phyloP scores from a whole-genome alignment of 1,140 invertebrate genomes.

The Rhyzopertha dominica region DNA sequence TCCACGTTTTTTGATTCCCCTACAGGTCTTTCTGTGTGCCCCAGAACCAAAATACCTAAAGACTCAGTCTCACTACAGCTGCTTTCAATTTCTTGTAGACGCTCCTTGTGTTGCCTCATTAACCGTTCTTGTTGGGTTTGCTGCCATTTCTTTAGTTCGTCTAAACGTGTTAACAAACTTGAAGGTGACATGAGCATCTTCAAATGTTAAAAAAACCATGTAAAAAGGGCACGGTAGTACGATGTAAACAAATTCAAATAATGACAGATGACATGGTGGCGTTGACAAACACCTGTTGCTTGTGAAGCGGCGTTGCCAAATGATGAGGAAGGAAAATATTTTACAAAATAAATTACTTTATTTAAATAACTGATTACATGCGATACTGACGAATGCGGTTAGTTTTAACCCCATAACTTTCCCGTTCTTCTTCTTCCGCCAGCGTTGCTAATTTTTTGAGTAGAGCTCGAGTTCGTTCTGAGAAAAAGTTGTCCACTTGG shows the following conservation, averaged over 20 bases:
- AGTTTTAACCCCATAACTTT: too few relatives aligned
- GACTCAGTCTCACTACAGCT: slow-evolving; percentile 1
- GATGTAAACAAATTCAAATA: too few relatives aligned
- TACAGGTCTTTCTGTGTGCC: not conserved
- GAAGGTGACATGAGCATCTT: slow-evolving; percentile 11
- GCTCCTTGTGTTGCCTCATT: slow-evolving; percentile 10
- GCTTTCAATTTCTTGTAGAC: too few relatives aligned
- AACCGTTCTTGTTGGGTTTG: slow-evolving; percentile 18
- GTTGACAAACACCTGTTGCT: too few relatives aligned
- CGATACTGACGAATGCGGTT: too few relatives aligned
- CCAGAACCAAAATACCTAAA: not conserved
- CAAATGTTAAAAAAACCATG: not conserved
- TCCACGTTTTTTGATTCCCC: not conserved
- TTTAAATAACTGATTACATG: too few relatives aligned
- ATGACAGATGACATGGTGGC: too few relatives aligned
- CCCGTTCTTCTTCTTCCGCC: slow-evolving; percentile 28
- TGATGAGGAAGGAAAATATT: too few relatives aligned
- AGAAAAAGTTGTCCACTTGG: slow-evolving; percentile 40
- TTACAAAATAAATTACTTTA: too few relatives aligned
- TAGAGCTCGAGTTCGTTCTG: slow-evolving; percentile 30
- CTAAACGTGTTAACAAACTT: slow-evolving; percentile 16
- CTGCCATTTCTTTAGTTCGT: slow-evolving; percentile 24
- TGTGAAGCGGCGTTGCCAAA: too few relatives aligned
- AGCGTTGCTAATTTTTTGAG: slow-evolving; percentile 38
- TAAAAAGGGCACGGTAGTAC: too few relatives aligned